Evolutionary conservation across 1,140 invertebrate genomes (phyloP), one percentile per base, ranked within the genome.

Genomic region (Scaptomyza pallida): DNA sequence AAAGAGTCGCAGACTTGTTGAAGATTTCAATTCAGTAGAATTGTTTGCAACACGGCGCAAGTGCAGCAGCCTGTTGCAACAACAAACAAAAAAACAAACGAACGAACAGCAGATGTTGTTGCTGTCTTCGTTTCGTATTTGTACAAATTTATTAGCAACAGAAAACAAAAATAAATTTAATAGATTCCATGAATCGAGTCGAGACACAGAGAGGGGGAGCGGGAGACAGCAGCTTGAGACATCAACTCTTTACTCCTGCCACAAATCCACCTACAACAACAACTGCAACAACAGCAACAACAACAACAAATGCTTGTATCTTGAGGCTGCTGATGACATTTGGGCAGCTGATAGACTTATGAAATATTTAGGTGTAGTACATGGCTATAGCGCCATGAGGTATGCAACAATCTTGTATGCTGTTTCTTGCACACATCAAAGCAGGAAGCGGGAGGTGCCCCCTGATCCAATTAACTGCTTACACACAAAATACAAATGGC

Each of bases 391-490:
- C 64, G 78, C 82, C 82, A 82, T 64, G 68, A 72, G 73, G 78
- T 88, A 88, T 88, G 82, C 82, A 88, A 78, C 64, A 72, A 61
- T 67, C 72, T 59, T 51, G 19, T 56, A 57, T 52, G 68, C 75
- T 47, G 61, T 57, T 68, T 68, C 35, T 50, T 16, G 13, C 30
- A n/a, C 16, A 41, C n/a, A 5, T 45, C 12, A 40, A 6, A 17
- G 40, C 15, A 2, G 47, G 19, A 16, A n/a, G 0, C 15, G 41
- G 6, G 51, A 13, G 16, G 19, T 44, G 79, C 64, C 63, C 60
- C 64, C 86, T 89, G 86, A 89, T 89, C 86, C 86, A 89, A 89
- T 89, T 89, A 89, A 85, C 80, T 89, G 86, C 86, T 89, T 82
- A 82, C 78, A 89, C 72, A 89, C 72, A 86, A 82, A 89, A 89